Evolutionary conservation across 92 coral and sea anemone genomes (phyloP), one percentile per base, ranked within the genome.

Genomic region (Heteractis magnifica): DNA sequence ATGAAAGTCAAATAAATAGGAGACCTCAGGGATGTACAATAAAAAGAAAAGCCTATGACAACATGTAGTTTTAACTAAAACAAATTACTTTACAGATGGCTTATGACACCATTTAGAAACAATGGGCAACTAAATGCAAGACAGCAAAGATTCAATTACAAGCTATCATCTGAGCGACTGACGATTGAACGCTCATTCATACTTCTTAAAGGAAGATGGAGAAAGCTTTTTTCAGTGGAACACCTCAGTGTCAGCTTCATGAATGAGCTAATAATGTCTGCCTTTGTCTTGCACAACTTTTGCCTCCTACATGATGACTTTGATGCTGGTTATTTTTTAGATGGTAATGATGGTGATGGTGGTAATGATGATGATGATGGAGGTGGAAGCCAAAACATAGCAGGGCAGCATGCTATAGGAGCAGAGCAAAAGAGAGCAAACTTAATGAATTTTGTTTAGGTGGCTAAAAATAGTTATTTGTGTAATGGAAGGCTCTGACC

Each of bases 61-160:
- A 18, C 34, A 65, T 18, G 26, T 65, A 65, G 71, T 65, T 18
- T 18, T 65, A 65, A 65, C 71, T 65, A 65, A 65, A 65, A 65
- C 10, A 65, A 65, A 4, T 41, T 26, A 26, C 52, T 72, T 72
- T 72, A 6, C 77, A 88, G 91, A 23, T 91, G 94, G 94, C 80
- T 91, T 50, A 88, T 91, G 4, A 86, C 90, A 9, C 94, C 94
- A 34, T 88, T 85, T 21, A 79, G 90, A 77, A 83, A 89, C 56
- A 86, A 91, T 80, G 94, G 94, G 48, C 86, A 83, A 52, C 80
- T 91, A 3, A 79, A 64, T 64, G 34, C 71, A 34, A 76, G 83
- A 52, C 86, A 82, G 56, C 65, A 51, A 23, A 13, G 73, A 13
- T 87, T 87, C 77, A 87, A 83, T 62, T 15, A 55, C 48, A 55